Percentiles rank a stretch among this genome's conserved stretches.
These are phyloP conservation scores for Odocoileus virginianus DNA, from an alignment of 2,113 vertebrate species.

Conservation along the genomic window DNA sequence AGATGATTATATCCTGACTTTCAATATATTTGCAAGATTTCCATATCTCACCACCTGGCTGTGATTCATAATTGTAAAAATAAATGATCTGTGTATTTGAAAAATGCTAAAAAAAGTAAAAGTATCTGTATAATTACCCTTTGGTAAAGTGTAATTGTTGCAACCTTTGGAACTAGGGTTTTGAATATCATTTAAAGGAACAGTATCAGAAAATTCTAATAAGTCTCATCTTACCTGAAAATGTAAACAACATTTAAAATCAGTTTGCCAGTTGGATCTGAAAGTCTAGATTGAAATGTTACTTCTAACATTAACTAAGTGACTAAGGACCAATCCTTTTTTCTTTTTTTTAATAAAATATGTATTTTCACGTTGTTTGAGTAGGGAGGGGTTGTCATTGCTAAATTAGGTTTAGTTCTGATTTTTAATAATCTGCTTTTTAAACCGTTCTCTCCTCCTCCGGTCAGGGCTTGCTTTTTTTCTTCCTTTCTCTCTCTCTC, in stretches of 20 bases:
- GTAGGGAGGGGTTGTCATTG: neutral
- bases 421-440: neutral
- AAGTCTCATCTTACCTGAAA: constrained; percentile 16
- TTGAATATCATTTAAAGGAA: constrained; percentile 49
- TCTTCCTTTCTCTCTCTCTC: neutral
- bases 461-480: neutral
- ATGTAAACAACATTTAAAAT: constrained; percentile 25
- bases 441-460: neutral
- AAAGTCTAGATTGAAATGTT: neutral
- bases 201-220: neutral
- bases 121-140: constrained; percentile 38
- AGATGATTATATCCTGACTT: constrained; percentile 56
- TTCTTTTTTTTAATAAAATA: neutral
- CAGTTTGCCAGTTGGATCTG: neutral
- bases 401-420: neutral
- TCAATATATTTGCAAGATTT: constrained; percentile 54
- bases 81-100: constrained; percentile 45
- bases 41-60: constrained; percentile 47
- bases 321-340: neutral
- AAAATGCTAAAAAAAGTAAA: constrained; percentile 32
- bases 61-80: constrained; percentile 56
- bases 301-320: neutral
- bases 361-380: neutral
- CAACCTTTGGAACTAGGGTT: neutral
- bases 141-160: constrained; percentile 39